Conservation (phyloP, 2,113 vertebrate species). For the Reinhardtius hippoglossoides region DNA sequence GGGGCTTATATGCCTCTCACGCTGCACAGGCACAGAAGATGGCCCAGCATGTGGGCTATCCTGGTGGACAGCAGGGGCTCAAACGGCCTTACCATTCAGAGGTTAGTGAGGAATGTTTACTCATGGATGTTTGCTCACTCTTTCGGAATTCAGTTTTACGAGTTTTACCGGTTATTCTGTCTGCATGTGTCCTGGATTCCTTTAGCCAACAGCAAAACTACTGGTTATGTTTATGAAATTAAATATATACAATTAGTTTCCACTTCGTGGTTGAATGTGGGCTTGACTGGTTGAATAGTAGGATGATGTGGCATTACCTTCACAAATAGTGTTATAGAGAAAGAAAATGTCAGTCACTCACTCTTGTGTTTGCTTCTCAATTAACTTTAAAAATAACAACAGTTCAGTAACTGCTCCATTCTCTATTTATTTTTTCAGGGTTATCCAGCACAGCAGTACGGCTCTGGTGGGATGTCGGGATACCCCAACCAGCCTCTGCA, state of each 20-base stretch:
- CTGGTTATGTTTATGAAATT: neutral
- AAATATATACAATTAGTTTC: neutral
- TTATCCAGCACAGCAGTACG: slow-evolving; percentile 81
- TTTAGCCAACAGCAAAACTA: neutral
- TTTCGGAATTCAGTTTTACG: neutral
- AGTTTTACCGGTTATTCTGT: neutral
- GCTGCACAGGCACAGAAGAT: slow-evolving; percentile 85
- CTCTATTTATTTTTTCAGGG: slow-evolving; percentile 50
- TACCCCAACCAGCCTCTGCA: slow-evolving; percentile 90
- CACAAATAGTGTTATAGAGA: neutral
- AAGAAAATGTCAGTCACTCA: neutral
- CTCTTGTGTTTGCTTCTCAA: too few species aligned
- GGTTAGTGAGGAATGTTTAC: slow-evolving; percentile 76
- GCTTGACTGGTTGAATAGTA: too few species aligned
- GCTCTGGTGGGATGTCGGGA: slow-evolving; percentile 73
- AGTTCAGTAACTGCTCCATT: too few species aligned
- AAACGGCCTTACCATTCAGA: slow-evolving; percentile 90
- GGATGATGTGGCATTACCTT: neutral
- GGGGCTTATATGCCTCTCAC: slow-evolving; percentile 84
- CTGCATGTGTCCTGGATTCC: neutral
- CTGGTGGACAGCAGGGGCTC: slow-evolving; percentile 85
- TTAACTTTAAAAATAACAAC: too few species aligned
- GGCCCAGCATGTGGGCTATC: slow-evolving; percentile 87
- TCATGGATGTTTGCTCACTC: neutral
- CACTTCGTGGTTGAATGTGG: neutral